Base-by-base conservation (phyloP, 2,113 vertebrate genomes). In the Climacteris rufus region DNA sequence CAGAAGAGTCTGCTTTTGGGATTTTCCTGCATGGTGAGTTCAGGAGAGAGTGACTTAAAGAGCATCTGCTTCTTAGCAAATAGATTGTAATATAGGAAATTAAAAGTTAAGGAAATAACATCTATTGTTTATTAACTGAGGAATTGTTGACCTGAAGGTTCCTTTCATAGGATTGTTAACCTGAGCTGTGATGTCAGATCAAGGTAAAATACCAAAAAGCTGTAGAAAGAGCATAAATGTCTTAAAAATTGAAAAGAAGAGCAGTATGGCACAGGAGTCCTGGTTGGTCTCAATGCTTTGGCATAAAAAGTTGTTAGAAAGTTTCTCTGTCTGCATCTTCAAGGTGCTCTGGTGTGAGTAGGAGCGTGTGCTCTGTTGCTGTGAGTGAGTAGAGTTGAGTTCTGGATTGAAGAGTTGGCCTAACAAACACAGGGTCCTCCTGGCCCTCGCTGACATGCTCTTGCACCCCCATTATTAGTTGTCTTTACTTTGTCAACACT, bases 361-460 rank as follows among this genome's bases (percentile, higher is more conserved):
- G 83, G 95, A 95, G 89, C 96, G 93, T 93, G 96, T 92, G 87
- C 98, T 97, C 96, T 87, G 97, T 97, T 97, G 82, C 96, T 89
- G 49, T 95, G 71, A 96, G 97, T 69, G 87, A 97, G 71, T 63
- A 57, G 50, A 97, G 97, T 95, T 97, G 90, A 93, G 78, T 84
- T 77, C 94, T 80, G 80, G 83, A 88, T 98, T 98, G 98, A 96
- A 96, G 96, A 97, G 96, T 90, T 93, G 80, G 22, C 44, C 37
- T 83, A 75, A 68, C 63, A 37, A 47, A 47, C 30, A 54, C 25
- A 64, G 80, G 42, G 10, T 88, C 72, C 61, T 83, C 10, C n/a
- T 83, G 61, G 79, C 84, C 76, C 77, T 89, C 47, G 42, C 35
- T 49, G 60, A 76, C 27, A 1, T 50, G 17, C 33, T 78, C 60